phyloP scores from a whole-genome alignment of 2,797 vertebrate genomes.

The Rhyacichthys aspro region DNA sequence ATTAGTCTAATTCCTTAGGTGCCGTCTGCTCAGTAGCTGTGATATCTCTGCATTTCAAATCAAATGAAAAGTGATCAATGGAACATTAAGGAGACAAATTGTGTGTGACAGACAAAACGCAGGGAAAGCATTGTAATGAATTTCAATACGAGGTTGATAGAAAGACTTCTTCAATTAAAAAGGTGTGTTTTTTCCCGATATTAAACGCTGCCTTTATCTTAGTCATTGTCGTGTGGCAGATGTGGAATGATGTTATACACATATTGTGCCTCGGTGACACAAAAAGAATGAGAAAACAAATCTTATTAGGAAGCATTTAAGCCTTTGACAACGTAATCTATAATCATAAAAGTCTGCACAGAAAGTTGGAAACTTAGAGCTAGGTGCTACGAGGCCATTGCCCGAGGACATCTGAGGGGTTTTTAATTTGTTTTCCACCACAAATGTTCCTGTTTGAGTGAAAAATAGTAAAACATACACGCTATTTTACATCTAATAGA shows the following conservation, averaged over 20 bases:
- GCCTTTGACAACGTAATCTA: slow-evolving; percentile 1
- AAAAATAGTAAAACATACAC: not conserved
- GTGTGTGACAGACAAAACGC: slow-evolving; percentile 61
- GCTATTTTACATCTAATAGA: no score
- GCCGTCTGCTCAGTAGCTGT: slow-evolving; percentile 49
- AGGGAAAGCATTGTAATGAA: slow-evolving; percentile 68
- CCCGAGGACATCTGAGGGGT: not conserved
- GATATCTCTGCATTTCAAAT: slow-evolving; percentile 74
- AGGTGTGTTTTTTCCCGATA: slow-evolving; percentile 43
- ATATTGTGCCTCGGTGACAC: no score
- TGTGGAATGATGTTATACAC: slow-evolving; percentile 14
- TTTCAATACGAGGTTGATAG: slow-evolving; percentile 57
- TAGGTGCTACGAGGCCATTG: not conserved
- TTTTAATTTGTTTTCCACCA: not conserved
- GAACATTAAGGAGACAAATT: slow-evolving; percentile 72
- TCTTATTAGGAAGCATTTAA: not conserved
- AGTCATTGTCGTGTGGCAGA: slow-evolving; percentile 16
- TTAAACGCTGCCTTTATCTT: slow-evolving; percentile 50
- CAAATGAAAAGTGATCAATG: slow-evolving; percentile 77
- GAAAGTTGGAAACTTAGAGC: not conserved
- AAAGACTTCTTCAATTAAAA: slow-evolving; percentile 70
- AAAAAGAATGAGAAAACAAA: not conserved
- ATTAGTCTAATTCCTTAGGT: slow-evolving; percentile 78
- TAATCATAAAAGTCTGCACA: slow-evolving; percentile 6
- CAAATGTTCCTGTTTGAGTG: not conserved